A percentile compares a stretch with the other conserved stretches of the same genome.
Evolutionary conservation across 1,140 invertebrate species (phyloP).

Genomic region (Mya arenaria): DNA sequence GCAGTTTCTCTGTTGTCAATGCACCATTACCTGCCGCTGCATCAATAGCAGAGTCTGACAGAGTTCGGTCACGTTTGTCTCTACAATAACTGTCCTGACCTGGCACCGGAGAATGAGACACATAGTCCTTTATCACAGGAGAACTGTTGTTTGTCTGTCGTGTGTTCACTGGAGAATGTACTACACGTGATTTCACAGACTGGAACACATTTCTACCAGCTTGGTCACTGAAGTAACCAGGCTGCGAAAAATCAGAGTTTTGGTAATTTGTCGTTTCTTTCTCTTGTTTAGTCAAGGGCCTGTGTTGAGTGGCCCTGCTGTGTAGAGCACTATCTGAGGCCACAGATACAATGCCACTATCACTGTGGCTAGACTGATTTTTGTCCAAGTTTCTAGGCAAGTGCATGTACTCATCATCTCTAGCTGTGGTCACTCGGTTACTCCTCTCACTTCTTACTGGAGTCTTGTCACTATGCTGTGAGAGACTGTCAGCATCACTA

Average conservation of each 20-base stretch:
- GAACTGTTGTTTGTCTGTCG: constrained; percentile 27
- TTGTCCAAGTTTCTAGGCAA: constrained; percentile 52
- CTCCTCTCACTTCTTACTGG: constrained; percentile 17
- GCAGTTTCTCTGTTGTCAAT: constrained; percentile 64
- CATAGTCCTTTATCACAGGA: constrained; percentile 39
- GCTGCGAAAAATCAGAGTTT: constrained; percentile 29
- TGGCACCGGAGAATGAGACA: constrained; percentile 35
- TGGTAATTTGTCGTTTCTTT: background rate
- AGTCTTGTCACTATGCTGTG: background rate
- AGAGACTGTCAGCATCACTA: background rate
- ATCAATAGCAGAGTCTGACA: constrained; percentile 34
- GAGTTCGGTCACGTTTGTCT: background rate
- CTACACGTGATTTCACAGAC: constrained; percentile 4
- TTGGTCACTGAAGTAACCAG: constrained; percentile 48
- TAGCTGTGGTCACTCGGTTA: background rate
- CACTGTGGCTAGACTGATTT: constrained; percentile 54
- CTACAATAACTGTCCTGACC: background rate
- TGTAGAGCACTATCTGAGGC: constrained; percentile 16
- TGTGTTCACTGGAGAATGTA: constrained; percentile 36
- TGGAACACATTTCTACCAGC: background rate
- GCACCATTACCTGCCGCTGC: constrained; percentile 31
- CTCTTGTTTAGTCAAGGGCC: background rate
- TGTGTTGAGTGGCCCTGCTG: background rate
- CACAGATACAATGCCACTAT: constrained; percentile 52
- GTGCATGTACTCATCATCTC: constrained; percentile 52